Conservation (phyloP, 2,113 vertebrate species). For the Anguilla japonica region DNA sequence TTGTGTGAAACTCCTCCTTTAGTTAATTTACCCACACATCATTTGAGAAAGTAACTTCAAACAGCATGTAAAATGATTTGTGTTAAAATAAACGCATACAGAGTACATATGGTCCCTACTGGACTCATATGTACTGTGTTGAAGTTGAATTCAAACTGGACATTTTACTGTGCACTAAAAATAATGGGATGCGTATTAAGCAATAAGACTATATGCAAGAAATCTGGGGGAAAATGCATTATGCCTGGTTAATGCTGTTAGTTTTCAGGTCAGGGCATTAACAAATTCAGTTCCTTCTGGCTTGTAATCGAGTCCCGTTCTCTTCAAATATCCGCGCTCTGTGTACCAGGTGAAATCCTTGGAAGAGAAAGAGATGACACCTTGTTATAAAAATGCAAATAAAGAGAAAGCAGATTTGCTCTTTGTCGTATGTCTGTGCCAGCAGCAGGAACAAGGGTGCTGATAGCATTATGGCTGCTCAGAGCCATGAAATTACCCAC, state of each 20-base stretch:
- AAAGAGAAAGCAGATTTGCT: slow-evolving; percentile 8
- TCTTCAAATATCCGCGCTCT: neutral
- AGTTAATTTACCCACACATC: no score
- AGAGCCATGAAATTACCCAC: slow-evolving; percentile 23
- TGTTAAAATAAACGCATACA: no score
- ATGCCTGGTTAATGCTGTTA: neutral
- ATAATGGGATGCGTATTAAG: neutral
- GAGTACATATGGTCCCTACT: no score
- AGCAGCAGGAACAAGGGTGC: neutral
- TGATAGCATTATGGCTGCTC: slow-evolving; percentile 23
- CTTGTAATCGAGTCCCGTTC: slow-evolving; percentile 16
- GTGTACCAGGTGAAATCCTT: neutral
- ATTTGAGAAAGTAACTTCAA: no score
- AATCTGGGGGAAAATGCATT: neutral
- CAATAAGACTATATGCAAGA: neutral
- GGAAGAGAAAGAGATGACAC: slow-evolving; percentile 17
- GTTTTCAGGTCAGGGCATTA: slow-evolving; percentile 14
- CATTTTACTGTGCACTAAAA: neutral
- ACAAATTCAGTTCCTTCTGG: slow-evolving; percentile 8
- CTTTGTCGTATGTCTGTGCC: neutral
- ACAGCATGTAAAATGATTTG: no score
- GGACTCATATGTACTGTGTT: no score
- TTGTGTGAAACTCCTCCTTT: no score
- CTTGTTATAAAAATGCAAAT: slow-evolving; percentile 34
- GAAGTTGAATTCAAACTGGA: neutral